Conservation (phyloP, 2,888 invertebrate species). For the Troides oblongomaculatus region DNA sequence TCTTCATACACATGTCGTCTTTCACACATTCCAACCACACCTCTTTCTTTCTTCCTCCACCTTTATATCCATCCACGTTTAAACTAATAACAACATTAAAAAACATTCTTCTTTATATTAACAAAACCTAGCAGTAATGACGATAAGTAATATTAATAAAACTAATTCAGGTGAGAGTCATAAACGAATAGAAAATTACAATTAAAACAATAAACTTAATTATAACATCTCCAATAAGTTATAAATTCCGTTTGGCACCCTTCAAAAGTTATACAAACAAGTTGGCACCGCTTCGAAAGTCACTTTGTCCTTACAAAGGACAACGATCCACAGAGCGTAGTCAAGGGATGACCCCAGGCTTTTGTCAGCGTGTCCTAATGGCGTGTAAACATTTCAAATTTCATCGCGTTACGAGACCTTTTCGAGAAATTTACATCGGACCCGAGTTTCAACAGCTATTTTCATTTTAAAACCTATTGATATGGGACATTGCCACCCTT, state of each 20-base stretch:
- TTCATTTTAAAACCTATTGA: conserved; percentile 10
- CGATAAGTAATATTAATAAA: background rate
- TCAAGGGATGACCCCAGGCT: conserved; percentile 13
- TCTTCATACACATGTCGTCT: too few species aligned
- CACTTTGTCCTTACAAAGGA: conserved; percentile 17
- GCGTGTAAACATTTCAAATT: conserved; percentile 14
- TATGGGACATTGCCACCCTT: background rate
- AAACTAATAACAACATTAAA: too few species aligned
- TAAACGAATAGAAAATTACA: background rate
- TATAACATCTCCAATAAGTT: conserved; percentile 9
- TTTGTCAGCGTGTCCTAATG: conserved; percentile 13
- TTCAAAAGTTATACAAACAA: conserved; percentile 19
- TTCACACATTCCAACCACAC: too few species aligned
- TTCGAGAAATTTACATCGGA: conserved; percentile 5
- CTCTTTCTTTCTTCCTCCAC: too few species aligned
- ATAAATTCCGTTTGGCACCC: conserved; percentile 10
- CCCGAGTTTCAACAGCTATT: background rate
- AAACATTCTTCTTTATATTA: too few species aligned
- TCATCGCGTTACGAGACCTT: background rate
- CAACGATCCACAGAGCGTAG: conserved; percentile 16
- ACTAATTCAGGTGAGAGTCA: background rate
- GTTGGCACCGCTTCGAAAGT: conserved; percentile 14
- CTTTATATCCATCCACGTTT: too few species aligned
- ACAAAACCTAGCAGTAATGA: too few species aligned
- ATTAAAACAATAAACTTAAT: conserved; percentile 18